Evolutionary conservation across 2,113 vertebrate species (phyloP).

Genomic region (Centrocercus urophasianus): DNA sequence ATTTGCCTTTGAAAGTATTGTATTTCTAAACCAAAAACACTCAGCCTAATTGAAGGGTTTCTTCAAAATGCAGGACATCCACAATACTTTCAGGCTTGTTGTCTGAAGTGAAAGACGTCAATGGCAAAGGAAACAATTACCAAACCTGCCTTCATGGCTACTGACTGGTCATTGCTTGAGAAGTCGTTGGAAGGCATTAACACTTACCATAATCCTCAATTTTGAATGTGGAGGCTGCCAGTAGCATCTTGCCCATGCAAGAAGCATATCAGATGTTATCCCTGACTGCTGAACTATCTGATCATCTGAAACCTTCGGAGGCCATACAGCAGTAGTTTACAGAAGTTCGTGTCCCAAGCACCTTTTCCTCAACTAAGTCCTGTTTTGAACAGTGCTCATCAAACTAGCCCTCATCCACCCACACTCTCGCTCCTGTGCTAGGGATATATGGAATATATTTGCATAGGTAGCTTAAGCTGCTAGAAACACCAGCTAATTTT

Average conservation of each 20-base stretch:
- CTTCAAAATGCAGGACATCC: neutral
- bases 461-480: neutral
- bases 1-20: neutral
- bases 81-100: neutral
- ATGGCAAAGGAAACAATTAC: neutral
- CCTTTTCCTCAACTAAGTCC: neutral
- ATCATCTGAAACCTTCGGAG: neutral
- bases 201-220: neutral
- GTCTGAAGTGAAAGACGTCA: neutral
- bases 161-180: neutral
- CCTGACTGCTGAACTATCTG: neutral
- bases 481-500: neutral
- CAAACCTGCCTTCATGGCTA: neutral
- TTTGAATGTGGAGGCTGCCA: neutral
- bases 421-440: neutral
- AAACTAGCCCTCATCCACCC: neutral
- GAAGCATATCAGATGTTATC: neutral
- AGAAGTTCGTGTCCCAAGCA: neutral
- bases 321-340: neutral
- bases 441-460: neutral
- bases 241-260: neutral
- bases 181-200: neutral
- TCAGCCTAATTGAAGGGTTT: neutral
- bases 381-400: neutral
- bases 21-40: neutral